phyloP scores from a whole-genome alignment of 2,113 vertebrate genomes.

The Toxotes jaculatrix region DNA sequence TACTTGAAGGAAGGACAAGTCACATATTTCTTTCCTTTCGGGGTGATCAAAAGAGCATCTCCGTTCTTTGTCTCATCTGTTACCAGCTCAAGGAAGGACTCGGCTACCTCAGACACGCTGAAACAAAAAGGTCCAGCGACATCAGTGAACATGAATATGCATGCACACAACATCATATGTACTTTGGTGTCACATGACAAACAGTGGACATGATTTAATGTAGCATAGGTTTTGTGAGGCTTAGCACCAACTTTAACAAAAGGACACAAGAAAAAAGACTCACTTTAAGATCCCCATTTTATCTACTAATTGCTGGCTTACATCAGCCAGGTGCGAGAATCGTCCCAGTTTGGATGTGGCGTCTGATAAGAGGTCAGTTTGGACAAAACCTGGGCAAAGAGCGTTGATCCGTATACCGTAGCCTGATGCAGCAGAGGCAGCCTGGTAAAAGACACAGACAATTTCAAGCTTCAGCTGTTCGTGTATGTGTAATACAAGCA shows the following conservation, averaged over 20 bases:
- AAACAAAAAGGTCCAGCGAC: background rate
- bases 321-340: conserved; percentile 13
- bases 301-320: rapidly evolving
- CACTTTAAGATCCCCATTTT: conserved; percentile 58
- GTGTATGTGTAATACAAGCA: background rate
- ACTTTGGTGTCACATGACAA: background rate
- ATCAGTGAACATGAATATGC: background rate
- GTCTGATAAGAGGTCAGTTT: conserved; percentile 63
- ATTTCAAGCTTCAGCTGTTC: background rate
- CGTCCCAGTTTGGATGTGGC: conserved; percentile 40
- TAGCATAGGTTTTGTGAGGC: background rate
- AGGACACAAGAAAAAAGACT: conserved; percentile 29
- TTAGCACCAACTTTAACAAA: background rate
- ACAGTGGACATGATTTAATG: background rate
- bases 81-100: conserved; percentile 69
- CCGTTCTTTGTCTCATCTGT: conserved; percentile 78
- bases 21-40: background rate
- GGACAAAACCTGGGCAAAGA: conserved; percentile 78
- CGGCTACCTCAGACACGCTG: conserved; percentile 69
- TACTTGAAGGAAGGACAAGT: conserved; percentile 35
- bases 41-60: conserved; percentile 42
- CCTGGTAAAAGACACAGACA: conserved; percentile 40
- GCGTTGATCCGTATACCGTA: conserved; percentile 80
- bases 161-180: background rate
- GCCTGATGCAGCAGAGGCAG: conserved; percentile 32